Evolutionary conservation across 2,113 vertebrate genomes (phyloP), one percentile per base, ranked within the genome.

Genomic region (Chionodraco myersi): DNA sequence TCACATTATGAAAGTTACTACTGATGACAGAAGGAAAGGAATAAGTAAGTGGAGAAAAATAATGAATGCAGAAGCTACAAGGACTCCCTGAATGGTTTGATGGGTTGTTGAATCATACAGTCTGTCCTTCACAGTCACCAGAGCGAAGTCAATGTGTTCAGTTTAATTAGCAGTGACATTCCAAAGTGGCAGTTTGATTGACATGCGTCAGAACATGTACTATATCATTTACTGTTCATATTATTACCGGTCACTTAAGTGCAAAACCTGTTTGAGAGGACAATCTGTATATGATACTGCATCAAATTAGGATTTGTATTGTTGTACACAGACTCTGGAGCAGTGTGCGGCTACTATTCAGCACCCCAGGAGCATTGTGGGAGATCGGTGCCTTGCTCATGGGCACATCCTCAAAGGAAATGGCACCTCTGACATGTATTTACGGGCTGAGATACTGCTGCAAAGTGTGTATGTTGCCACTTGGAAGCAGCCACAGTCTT

Each of bases 1-100:
- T 60, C 54, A 51, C 8, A 67, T 59, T 66, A 44, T 52, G n/a
- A 26, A 23, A n/a, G 62, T 16, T 23, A 68, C 44, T 44, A 45
- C 18, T 41, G 13, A 64, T n/a, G 4, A 44, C 6, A 41, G 36
- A 63, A 74, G 3, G 9, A 44, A 13, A 49, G 36, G 36, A 36
- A 41, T 44, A 34, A 59, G 23, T 44, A 13, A 41, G 3, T 6
- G 3, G 26, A 41, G 10, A 16, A 23, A 18, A 45, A 18, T 26
- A 26, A 59, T 44, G 11, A 59, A 66, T 18, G 47, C 62, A 60
- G 34, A 23, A 13, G 47, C 34, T 4, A 21, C 63, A 23, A 58
- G 18, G 18, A 49, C 16, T 44, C 44, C 12, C 54, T 51, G 23
- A 58, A 34, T 12, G 53, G 1, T 34, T 30, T 49, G 36, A 51